Conservation (phyloP, 2,113 vertebrate genomes). For the Rhinopomastus cyanomelas region DNA sequence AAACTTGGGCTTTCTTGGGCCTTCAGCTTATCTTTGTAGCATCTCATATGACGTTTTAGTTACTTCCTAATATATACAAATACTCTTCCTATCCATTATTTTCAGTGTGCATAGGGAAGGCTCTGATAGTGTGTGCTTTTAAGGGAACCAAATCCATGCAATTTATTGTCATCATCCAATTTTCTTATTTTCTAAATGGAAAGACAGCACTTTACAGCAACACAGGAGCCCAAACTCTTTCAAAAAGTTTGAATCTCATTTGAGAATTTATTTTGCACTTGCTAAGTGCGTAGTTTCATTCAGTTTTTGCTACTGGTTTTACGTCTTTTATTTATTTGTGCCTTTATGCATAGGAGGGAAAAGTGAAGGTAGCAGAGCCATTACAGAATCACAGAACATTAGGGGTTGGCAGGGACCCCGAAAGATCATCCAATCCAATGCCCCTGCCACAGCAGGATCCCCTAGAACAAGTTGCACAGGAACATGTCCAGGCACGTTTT, state of each 20-base stretch:
- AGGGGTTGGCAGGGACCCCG: too few species aligned
- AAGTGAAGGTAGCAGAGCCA: background rate
- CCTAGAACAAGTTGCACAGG: too few species aligned
- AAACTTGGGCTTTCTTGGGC: background rate
- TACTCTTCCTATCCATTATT: background rate
- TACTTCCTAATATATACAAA: background rate
- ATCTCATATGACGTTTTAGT: background rate
- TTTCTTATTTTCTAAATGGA: background rate
- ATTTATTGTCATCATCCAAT: background rate
- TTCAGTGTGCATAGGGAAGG: background rate
- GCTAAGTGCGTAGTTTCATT: background rate
- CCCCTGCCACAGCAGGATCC: too few species aligned
- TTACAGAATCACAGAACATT: too few species aligned
- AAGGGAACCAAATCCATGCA: background rate
- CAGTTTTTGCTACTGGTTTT: background rate
- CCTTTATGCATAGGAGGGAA: background rate
- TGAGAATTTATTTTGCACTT: background rate
- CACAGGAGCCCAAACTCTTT: background rate
- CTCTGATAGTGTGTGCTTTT: background rate
- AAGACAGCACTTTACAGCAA: background rate
- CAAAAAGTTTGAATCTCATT: background rate
- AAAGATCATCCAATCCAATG: too few species aligned
- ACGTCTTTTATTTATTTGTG: background rate
- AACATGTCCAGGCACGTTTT: too few species aligned
- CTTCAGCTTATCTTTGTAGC: background rate